Evolutionary conservation across 2,113 vertebrate genomes (phyloP).

Genomic region (Saguinus imperator): DNA sequence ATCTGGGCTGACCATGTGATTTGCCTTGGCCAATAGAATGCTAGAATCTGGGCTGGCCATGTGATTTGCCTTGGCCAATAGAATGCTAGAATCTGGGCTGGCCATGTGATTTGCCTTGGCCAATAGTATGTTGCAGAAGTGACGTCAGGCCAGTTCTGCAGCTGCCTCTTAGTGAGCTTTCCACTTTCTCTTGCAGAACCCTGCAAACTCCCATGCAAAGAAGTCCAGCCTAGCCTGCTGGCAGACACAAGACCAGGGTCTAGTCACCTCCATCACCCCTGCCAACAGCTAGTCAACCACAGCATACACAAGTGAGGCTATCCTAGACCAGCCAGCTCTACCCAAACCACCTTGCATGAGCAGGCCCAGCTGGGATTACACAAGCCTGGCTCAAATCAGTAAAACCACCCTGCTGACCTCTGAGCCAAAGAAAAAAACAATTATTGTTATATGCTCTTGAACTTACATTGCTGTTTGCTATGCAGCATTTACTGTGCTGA

Average conservation of each 20-base stretch:
- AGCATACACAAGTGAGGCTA: fast-evolving
- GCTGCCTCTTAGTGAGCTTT: neutral
- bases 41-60: neutral
- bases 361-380: neutral
- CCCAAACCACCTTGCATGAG: neutral
- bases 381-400: neutral
- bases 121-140: neutral
- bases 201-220: neutral
- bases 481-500: fast-evolving
- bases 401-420: neutral
- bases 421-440: fast-evolving
- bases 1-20: neutral
- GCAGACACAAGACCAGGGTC: neutral
- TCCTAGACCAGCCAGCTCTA: neutral
- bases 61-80: neutral
- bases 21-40: neutral
- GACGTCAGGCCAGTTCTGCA: neutral
- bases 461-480: neutral
- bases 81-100: neutral
- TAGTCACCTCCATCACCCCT: neutral
- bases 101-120: neutral
- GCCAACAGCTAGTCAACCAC: too few species aligned
- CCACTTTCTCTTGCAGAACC: neutral
- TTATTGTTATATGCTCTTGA: neutral
- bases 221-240: neutral